Base-by-base conservation (phyloP, 53 echinoderm and acorn worm genomes). In the Arbacia lixula region DNA sequence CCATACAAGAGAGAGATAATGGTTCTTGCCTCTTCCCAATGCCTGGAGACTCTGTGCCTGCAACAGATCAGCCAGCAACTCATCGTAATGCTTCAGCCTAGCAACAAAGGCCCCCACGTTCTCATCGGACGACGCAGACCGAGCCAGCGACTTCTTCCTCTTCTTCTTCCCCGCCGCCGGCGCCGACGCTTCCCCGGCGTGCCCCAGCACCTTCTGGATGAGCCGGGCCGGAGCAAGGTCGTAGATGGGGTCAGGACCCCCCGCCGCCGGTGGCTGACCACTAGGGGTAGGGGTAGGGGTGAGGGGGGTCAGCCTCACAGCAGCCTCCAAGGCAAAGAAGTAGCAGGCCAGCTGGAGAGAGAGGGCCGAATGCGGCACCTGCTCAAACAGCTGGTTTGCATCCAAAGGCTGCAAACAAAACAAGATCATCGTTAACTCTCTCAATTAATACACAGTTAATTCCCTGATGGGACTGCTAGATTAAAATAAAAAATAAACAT, bases 1-100 rank as follows among this genome's bases (percentile, higher is more conserved):
- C n/a, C n/a, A n/a, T n/a, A n/a, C n/a, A n/a, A n/a, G n/a, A n/a
- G n/a, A n/a, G n/a, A n/a, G n/a, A n/a, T n/a, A n/a, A n/a, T 46
- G 8, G 46, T 46, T 2, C 87, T 86, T 10, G 95, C 99, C 99
- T 92, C 92, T 80, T 41, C 99, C 92, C 1, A 98, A 73, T 14
- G 90, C 87, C 50, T 85, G 89, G 20, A 98, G 89, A n/a, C 92
- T 90, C 84, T 98, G 90, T 2, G 92, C 99, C 79, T 98, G 99
- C 6, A 92, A 84, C 62, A 92, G 92, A 68, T 98, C 99, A 27
- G 92, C 94, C 61, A 98, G 64, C 41, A 98, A 71, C 86, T 86
- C 88, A 22, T 95, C 87, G 72, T 94, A 94, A 5, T 79, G 58
- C 79, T 90, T 84, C 29, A 98, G 72, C 57, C 90, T 73, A 17